Conservation (phyloP, 2,113 vertebrate genomes). For the Brienomyrus brachyistius region DNA sequence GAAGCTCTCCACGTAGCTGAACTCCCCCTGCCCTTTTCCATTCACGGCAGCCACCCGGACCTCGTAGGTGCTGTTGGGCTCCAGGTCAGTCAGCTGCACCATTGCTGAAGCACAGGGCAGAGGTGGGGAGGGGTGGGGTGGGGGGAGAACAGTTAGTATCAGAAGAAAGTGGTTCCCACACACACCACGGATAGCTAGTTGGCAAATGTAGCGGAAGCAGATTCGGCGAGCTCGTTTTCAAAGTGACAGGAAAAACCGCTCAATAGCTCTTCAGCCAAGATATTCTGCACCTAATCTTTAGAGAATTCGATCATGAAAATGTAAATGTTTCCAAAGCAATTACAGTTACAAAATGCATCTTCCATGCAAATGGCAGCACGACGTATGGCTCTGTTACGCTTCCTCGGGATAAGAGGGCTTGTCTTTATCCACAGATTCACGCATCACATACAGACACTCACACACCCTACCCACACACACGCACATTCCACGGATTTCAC, state of each 20-base stretch:
- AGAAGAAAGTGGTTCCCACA: not conserved
- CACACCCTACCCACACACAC: not conserved
- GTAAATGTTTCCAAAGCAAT: not conserved
- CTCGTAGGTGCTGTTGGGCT: constrained; percentile 95
- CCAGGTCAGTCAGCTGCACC: constrained; percentile 80
- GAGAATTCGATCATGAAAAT: not conserved
- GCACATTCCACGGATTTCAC: not conserved
- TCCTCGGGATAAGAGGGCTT: not conserved
- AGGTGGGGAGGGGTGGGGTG: not conserved
- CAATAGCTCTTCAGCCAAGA: not conserved
- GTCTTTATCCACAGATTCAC: not conserved
- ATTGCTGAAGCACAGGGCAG: constrained; percentile 58
- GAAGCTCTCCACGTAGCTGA: constrained; percentile 87
- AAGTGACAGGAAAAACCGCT: not conserved
- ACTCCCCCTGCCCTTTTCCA: constrained; percentile 94
- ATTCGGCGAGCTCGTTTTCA: not conserved
- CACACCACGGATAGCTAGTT: not conserved
- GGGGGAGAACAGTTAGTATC: not conserved
- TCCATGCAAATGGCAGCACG: not conserved
- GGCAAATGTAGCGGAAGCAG: not conserved
- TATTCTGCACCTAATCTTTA: not conserved
- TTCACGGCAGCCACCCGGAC: constrained; percentile 91
- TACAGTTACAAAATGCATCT: not conserved
- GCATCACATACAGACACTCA: not conserved
- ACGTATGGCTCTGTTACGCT: not conserved